Conservation (phyloP, 1,140 invertebrate genomes). For the Micrasema minimum region DNA sequence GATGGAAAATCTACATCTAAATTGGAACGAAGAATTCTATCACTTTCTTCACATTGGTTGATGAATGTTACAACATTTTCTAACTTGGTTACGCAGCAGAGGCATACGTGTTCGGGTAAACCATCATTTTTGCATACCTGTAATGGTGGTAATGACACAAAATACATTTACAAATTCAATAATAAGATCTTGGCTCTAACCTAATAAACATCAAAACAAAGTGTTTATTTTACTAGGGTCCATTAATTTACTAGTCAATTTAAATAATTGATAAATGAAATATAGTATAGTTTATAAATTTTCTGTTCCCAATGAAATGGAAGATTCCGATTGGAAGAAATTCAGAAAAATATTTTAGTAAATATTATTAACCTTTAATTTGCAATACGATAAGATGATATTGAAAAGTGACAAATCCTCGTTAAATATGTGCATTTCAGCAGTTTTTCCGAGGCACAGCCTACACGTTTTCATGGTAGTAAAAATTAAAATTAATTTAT, state of each 20-base stretch:
- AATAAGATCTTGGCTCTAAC: too few species aligned
- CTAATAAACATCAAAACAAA: neutral
- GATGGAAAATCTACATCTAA: neutral
- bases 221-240: neutral
- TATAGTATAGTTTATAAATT: neutral
- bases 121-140: conserved; percentile 33
- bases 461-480: conserved; percentile 24
- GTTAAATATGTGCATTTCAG: conserved; percentile 26
- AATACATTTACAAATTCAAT: too few species aligned
- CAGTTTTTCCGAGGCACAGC: conserved; percentile 13
- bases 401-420: conserved; percentile 20
- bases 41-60: conserved; percentile 31
- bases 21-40: conserved; percentile 18
- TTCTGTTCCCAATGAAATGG: neutral
- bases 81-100: conserved; percentile 5
- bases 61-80: conserved; percentile 15
- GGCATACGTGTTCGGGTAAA: conserved; percentile 20
- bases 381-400: conserved; percentile 15
- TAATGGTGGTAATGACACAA: too few species aligned
- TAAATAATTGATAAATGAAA: neutral
- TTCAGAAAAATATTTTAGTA: neutral
- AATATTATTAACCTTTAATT: conserved; percentile 24
- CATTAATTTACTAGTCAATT: neutral
- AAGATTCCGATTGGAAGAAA: neutral
- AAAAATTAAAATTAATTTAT: neutral